Conservation (phyloP, 2,888 invertebrate species). For the Xanthia icteritia region DNA sequence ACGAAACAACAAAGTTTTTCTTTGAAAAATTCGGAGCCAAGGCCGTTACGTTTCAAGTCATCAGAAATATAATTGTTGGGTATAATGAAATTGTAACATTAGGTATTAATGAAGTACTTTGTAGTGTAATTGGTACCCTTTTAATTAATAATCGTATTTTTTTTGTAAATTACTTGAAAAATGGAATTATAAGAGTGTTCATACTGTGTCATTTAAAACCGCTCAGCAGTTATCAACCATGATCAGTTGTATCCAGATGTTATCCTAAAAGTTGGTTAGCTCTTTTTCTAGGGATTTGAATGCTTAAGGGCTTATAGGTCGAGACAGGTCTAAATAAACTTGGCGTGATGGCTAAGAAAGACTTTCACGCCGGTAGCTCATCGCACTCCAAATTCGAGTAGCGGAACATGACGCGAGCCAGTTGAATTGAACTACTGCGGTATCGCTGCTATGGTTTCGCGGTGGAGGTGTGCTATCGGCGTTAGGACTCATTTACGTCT, state of each 20-base stretch:
- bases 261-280: neutral
- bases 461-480: no score
- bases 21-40: constrained; percentile 37
- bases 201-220: neutral
- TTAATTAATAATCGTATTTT: neutral
- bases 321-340: neutral
- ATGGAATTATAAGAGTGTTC: neutral
- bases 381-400: no score
- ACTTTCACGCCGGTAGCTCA: no score
- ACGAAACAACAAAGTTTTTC: constrained; percentile 40
- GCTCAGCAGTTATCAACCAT: neutral
- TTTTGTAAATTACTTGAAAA: neutral
- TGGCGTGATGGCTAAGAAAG: neutral
- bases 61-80: neutral
- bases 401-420: no score
- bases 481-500: neutral
- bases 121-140: constrained; percentile 1
- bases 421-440: no score
- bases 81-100: neutral
- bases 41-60: constrained; percentile 2
- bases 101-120: constrained; percentile 19
- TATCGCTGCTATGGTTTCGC: no score
- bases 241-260: neutral
- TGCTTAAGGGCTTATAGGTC: neutral
- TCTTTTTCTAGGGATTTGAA: neutral